Evolutionary conservation across 2,797 vertebrate species (phyloP).

Genomic region (Brotogeris chrysoptera): DNA sequence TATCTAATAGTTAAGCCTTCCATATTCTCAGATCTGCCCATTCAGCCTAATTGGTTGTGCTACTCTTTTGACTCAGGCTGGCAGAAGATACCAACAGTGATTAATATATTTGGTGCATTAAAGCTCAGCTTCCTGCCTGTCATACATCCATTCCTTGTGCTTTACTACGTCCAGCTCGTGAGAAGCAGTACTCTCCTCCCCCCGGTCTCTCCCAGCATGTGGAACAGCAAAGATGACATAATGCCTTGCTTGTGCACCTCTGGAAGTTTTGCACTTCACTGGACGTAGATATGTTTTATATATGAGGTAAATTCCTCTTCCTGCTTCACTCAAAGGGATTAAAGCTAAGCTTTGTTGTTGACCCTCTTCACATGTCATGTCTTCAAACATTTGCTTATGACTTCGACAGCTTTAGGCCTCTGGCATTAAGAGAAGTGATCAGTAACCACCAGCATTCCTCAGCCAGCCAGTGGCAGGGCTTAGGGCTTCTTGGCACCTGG

Average conservation of each 20-base stretch:
- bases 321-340: conserved; percentile 34
- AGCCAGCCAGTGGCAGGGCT: neutral
- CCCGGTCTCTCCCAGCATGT: neutral
- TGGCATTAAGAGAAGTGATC: neutral
- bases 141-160: neutral
- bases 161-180: neutral
- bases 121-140: neutral
- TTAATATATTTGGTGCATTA: neutral
- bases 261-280: conserved; percentile 25
- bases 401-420: neutral
- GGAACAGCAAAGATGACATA: neutral
- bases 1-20: conserved; percentile 15
- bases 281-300: neutral
- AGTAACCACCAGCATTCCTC: neutral
- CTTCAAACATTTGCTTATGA: conserved; percentile 31
- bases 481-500: accelerated
- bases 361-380: neutral
- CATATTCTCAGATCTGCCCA: neutral
- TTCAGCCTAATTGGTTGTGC: neutral
- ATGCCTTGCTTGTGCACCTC: neutral
- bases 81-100: neutral
- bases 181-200: neutral
- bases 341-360: conserved; percentile 9
- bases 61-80: neutral
- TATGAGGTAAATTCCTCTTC: conserved; percentile 15